phyloP scores from a whole-genome alignment of 2,113 vertebrate species.

The Gymnogyps californianus region DNA sequence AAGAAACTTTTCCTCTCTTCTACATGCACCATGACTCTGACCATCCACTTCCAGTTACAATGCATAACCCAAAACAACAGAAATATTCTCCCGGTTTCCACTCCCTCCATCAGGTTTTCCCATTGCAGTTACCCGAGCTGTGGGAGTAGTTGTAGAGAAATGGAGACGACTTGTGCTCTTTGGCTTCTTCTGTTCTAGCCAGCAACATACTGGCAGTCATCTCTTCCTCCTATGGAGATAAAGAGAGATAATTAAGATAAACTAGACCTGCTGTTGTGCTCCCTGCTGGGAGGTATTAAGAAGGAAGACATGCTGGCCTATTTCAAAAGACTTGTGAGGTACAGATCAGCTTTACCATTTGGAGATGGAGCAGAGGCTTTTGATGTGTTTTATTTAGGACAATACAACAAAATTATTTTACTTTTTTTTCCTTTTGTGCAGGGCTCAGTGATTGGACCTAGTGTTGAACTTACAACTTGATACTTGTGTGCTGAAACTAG shows the following conservation, averaged over 20 bases:
- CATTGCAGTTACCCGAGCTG: neutral
- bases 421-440: neutral
- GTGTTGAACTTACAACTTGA: neutral
- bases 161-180: neutral
- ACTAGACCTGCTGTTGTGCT: conserved; percentile 22
- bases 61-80: neutral
- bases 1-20: neutral
- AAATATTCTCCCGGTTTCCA: neutral
- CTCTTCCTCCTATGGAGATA: conserved; percentile 36
- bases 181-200: conserved; percentile 9
- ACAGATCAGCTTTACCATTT: neutral
- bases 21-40: neutral
- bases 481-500: neutral
- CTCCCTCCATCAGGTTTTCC: neutral
- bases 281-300: conserved; percentile 23
- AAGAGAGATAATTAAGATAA: conserved; percentile 56
- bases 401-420: neutral
- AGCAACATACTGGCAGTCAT: conserved; percentile 9
- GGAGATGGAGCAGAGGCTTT: neutral
- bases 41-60: neutral
- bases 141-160: neutral
- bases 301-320: neutral
- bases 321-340: conserved; percentile 11
- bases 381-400: neutral
- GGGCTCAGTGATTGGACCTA: neutral